These are phyloP conservation scores for Mayetiola destructor DNA, from an alignment of 2,888 invertebrate species.

Conservation along the genomic window DNA sequence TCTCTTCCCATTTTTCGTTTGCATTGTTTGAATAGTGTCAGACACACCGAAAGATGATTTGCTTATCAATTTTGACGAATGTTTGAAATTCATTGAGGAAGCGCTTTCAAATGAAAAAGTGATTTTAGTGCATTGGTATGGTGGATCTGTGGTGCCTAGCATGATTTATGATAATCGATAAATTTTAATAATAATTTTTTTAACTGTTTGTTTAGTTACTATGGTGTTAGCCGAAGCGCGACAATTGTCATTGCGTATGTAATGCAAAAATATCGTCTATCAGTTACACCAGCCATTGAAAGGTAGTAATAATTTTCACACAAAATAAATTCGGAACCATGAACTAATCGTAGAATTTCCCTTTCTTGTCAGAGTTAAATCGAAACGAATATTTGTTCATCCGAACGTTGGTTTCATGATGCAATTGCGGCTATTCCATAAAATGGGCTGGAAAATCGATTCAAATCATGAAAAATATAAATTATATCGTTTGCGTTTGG, in stretches of 20 bases:
- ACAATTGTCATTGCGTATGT: slow-evolving; percentile 73
- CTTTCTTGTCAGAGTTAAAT: slow-evolving; percentile 40
- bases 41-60: slow-evolving; percentile 78
- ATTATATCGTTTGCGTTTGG: slow-evolving; percentile 58
- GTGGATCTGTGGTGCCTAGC: too few relatives aligned
- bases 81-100: slow-evolving; percentile 58
- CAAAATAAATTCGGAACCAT: not conserved
- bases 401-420: slow-evolving; percentile 71
- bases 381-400: slow-evolving; percentile 54
- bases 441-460: slow-evolving; percentile 59
- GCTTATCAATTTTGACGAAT: slow-evolving; percentile 60
- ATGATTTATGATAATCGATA: not conserved
- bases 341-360: not conserved
- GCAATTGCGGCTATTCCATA: slow-evolving; percentile 60
- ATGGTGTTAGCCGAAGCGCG: slow-evolving; percentile 81
- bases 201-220: slow-evolving; percentile 45
- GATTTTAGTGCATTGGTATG: slow-evolving; percentile 76
- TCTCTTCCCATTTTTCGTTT: slow-evolving; percentile 23
- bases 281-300: slow-evolving; percentile 56
- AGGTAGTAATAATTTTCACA: slow-evolving; percentile 21
- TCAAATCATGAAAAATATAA: slow-evolving; percentile 54
- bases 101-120: slow-evolving; percentile 48
- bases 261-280: slow-evolving; percentile 70
- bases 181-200: slow-evolving; percentile 8
- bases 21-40: too few relatives aligned